These are phyloP conservation scores for Miltochrista miniata DNA, from an alignment of 2,888 invertebrate species.

Conservation along the genomic window DNA sequence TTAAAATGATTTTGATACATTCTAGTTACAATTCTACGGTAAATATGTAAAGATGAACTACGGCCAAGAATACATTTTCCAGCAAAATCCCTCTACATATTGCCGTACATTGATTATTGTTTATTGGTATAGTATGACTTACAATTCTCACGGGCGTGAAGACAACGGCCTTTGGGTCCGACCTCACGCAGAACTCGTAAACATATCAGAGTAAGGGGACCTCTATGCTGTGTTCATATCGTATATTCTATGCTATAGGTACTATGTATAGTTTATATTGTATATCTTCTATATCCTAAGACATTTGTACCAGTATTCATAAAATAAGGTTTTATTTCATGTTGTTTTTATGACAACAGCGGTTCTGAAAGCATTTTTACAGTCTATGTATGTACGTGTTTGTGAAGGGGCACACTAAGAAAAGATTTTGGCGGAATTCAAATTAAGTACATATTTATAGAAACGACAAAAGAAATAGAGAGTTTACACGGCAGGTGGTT, in stretches of 20 bases:
- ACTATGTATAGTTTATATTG: conserved; percentile 29
- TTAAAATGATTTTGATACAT: too few species aligned
- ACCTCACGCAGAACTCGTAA: conserved; percentile 38
- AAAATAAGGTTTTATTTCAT: conserved; percentile 7
- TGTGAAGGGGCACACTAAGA: not conserved
- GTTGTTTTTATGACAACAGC: not conserved
- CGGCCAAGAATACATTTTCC: too few species aligned
- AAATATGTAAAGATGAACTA: too few species aligned
- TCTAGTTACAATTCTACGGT: too few species aligned
- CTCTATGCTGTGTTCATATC: conserved; percentile 33
- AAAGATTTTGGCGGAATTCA: too few species aligned
- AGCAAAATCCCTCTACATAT: not conserved
- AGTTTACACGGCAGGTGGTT: too few species aligned
- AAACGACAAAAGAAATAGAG: too few species aligned
- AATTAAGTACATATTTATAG: too few species aligned
- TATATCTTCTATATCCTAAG: conserved; percentile 17
- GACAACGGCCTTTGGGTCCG: conserved; percentile 27
- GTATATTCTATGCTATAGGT: conserved; percentile 30
- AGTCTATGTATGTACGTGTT: conserved; percentile 17
- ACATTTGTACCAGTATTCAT: conserved; percentile 1
- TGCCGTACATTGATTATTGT: not conserved
- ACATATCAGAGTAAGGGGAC: conserved; percentile 34
- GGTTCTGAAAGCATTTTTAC: conserved; percentile 16
- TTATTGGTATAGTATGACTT: conserved; percentile 3
- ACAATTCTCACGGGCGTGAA: conserved; percentile 3